Evolutionary conservation across 2,888 invertebrate species (phyloP).

Genomic region (Napeogenes sylphis): DNA sequence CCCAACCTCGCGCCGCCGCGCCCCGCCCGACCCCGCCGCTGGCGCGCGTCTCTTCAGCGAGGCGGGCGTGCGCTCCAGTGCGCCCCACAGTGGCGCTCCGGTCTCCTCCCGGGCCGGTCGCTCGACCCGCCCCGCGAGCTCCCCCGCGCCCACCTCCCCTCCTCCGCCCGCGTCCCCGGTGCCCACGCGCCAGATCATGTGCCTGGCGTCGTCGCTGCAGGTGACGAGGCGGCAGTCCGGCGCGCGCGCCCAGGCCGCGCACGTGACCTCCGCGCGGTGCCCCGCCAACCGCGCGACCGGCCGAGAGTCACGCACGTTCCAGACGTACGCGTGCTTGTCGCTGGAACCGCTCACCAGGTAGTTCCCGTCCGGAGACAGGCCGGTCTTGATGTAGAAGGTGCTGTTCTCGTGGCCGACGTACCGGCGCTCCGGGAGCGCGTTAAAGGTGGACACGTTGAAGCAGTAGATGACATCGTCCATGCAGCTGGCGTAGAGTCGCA

Average conservation of each 20-base stretch:
- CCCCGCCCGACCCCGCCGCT: constrained; percentile 41
- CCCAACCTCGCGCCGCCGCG: constrained; percentile 55
- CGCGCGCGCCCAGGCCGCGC: constrained; percentile 86
- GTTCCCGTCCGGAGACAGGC: constrained; percentile 86
- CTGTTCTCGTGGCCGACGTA: constrained; percentile 86
- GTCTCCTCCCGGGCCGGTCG: constrained; percentile 42
- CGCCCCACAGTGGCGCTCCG: constrained; percentile 46
- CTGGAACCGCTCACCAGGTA: constrained; percentile 94
- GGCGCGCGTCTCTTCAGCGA: constrained; percentile 59
- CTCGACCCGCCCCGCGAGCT: constrained; percentile 53
- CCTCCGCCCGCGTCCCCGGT: constrained; percentile 58
- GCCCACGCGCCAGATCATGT: constrained; percentile 86
- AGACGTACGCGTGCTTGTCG: constrained; percentile 91
- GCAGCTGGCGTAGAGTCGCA: constrained; percentile 89
- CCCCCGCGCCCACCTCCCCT: constrained; percentile 30
- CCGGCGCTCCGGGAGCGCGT: constrained; percentile 79
- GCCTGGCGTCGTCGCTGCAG: constrained; percentile 89
- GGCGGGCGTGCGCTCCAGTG: constrained; percentile 69
- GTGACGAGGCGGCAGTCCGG: constrained; percentile 82
- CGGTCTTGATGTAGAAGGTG: constrained; percentile 91
- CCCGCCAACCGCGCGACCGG: constrained; percentile 85
- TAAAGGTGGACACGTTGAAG: constrained; percentile 86
- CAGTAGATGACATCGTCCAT: constrained; percentile 92
- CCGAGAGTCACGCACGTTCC: constrained; percentile 82
- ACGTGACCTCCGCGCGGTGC: constrained; percentile 91